Conservation (phyloP, 2,888 invertebrate species). For the Heliothis peltigera region DNA sequence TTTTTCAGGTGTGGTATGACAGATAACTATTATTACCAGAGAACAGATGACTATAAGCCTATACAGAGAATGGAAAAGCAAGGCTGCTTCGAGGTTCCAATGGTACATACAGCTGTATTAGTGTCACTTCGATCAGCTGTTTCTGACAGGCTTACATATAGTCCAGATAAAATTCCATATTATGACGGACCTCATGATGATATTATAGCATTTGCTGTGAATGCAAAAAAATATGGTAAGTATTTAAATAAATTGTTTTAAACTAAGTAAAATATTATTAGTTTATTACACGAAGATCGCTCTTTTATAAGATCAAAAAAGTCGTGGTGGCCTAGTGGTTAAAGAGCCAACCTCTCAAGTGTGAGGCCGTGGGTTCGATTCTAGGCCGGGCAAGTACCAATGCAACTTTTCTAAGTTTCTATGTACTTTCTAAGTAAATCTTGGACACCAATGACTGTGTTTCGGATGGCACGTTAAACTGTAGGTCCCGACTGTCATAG, state of each 20-base stretch:
- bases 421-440: no score
- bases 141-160: constrained; percentile 93
- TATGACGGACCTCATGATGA: constrained; percentile 96
- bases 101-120: constrained; percentile 97
- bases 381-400: no score
- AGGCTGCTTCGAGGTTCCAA: constrained; percentile 96
- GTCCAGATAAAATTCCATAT: constrained; percentile 89
- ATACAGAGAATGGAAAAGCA: constrained; percentile 92
- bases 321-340: no score
- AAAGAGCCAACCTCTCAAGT: no score
- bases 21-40: constrained; percentile 94
- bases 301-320: no score
- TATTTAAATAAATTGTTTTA: neutral
- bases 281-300: no score
- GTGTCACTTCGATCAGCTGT: constrained; percentile 91
- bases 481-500: no score
- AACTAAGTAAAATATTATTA: neutral
- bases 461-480: no score
- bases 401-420: no score
- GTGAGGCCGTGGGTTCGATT: no score
- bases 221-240: constrained; percentile 92
- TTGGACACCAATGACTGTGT: no score
- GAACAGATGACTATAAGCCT: constrained; percentile 95
- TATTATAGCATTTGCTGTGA: constrained; percentile 97
- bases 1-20: constrained; percentile 93